Evolutionary conservation across 2,113 vertebrate genomes (phyloP), one percentile per base, ranked within the genome.

Genomic region (Leptocoma aspasia): DNA sequence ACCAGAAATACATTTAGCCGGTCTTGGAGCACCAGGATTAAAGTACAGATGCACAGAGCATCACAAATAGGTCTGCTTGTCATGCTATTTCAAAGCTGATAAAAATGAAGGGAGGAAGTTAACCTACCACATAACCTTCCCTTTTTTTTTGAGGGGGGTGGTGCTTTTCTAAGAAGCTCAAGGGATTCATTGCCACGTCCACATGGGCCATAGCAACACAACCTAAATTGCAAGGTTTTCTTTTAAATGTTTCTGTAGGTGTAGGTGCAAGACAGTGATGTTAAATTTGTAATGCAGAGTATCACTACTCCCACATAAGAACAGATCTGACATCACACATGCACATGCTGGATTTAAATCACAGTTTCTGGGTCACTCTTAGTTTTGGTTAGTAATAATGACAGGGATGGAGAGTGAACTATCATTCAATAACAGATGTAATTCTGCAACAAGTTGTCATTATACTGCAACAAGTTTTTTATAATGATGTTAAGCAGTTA

Each of bases 301-400:
- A 91, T 84, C 78, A 26, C 77, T 95, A 88, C 97, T 94, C 96
- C 96, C 88, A 97, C 95, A 4, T 82, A 85, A 73, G 44, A 96
- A 87, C 86, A 91, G 79, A 76, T 96, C 90, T 97, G 81, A 96
- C 24, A 3, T 95, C 65, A 65, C 18, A 53, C 53, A 59, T 22
- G 86, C 52, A 77, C 64, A 90, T 79, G 68, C 68, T 94, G 95
- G 91, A 92, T 96, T 90, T 96, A 97, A 97, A 97, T 96, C 97
- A 92, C 76, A 70, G 89, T 96, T 96, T 95, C 89, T 94, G 75
- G 86, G 75, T 95, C 69, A 35, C 24, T 86, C 13, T 49, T 82
- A 66, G 41, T 92, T 96, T 89, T 94, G 49, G 21, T 88, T 71
- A 60, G 22, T 73, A 88, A 59, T 71, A 91, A 66, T 42, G 52